Conservation (phyloP, 1,140 invertebrate genomes). For the Anastrepha ludens region DNA sequence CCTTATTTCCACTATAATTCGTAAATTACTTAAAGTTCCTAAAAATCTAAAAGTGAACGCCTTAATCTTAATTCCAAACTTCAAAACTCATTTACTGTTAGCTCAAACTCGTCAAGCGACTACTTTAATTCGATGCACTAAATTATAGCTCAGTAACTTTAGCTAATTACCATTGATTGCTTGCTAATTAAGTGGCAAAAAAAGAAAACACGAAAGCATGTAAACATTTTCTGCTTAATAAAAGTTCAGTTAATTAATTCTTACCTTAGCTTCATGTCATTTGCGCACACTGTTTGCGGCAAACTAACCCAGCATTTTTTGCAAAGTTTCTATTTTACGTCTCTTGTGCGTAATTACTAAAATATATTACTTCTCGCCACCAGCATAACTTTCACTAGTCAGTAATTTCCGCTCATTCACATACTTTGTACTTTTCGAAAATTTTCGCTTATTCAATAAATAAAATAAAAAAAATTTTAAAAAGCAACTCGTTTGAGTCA, state of each 20-base stretch:
- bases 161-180: background rate
- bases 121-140: no score
- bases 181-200: background rate
- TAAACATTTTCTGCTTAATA: background rate
- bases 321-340: background rate
- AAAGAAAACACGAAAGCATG: background rate
- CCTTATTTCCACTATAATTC: no score
- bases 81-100: no score
- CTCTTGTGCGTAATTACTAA: background rate
- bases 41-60: no score
- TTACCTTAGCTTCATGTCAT: background rate
- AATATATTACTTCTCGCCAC: background rate
- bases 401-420: conserved; percentile 6
- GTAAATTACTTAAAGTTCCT: no score
- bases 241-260: background rate
- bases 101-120: no score
- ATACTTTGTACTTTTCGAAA: background rate
- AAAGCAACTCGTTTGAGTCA: conserved; percentile 14
- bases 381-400: conserved; percentile 11
- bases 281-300: background rate
- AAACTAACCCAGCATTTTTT: background rate
- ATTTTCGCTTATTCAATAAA: background rate
- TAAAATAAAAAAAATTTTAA: background rate
- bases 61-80: no score
- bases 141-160: no score